Conservation (phyloP, 2,888 invertebrate genomes). For the Neoscelio sp. region DNA sequence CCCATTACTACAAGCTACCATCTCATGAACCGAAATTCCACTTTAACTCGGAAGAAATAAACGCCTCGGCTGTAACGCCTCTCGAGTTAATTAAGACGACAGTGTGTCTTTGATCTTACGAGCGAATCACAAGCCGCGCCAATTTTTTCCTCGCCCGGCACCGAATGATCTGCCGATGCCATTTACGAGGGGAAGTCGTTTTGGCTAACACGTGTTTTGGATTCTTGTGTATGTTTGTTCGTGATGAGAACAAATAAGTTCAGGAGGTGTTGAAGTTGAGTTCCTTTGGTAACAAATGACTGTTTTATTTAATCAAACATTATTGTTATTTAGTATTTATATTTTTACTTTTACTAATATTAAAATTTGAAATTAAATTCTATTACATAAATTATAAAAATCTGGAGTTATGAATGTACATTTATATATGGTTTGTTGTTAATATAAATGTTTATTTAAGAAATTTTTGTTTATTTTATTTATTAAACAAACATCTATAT, state of each 20-base stretch:
- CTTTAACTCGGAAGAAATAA: slow-evolving; percentile 56
- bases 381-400: too few relatives aligned
- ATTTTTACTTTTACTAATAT: too few relatives aligned
- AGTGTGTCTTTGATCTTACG: slow-evolving; percentile 55
- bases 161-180: slow-evolving; percentile 1
- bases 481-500: too few relatives aligned
- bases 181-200: slow-evolving; percentile 1
- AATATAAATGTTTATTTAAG: too few relatives aligned
- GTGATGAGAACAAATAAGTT: slow-evolving; percentile 48
- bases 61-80: slow-evolving; percentile 55
- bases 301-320: too few relatives aligned
- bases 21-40: slow-evolving; percentile 35
- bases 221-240: slow-evolving; percentile 45
- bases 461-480: too few relatives aligned
- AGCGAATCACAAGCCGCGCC: slow-evolving; percentile 38
- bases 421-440: too few relatives aligned
- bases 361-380: too few relatives aligned
- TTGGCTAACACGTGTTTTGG: slow-evolving; percentile 56
- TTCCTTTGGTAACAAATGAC: slow-evolving; percentile 2
- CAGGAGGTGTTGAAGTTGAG: too few relatives aligned
- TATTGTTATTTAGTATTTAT: too few relatives aligned
- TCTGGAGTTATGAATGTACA: too few relatives aligned
- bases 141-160: slow-evolving; percentile 40
- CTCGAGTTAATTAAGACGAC: slow-evolving; percentile 59
- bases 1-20: slow-evolving; percentile 46